Evolutionary conservation across 2,888 invertebrate genomes (phyloP).

Genomic region (Nephrotoma appendiculata): DNA sequence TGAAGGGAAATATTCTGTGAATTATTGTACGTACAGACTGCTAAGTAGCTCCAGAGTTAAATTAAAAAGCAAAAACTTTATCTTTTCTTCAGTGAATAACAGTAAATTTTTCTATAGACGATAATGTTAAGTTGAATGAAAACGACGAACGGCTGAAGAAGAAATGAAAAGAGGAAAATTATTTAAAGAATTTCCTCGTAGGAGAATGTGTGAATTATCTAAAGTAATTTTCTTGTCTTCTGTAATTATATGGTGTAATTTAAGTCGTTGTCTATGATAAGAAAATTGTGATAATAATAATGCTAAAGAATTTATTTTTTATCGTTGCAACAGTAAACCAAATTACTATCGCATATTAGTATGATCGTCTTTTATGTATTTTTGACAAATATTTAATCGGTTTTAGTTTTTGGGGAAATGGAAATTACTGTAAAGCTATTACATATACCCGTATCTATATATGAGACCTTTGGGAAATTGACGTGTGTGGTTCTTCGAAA

Average conservation of each 20-base stretch:
- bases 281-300: background rate
- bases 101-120: background rate
- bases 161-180: background rate
- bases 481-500: too few relatives aligned
- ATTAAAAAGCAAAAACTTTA: background rate
- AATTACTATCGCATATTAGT: background rate
- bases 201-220: background rate
- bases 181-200: background rate
- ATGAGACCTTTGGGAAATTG: too few relatives aligned
- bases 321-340: background rate
- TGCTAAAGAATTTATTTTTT: background rate
- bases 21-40: background rate
- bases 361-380: background rate
- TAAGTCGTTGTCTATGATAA: background rate
- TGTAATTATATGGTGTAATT: background rate
- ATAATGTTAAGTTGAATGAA: background rate
- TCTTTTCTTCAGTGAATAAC: background rate
- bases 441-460: too few relatives aligned
- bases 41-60: background rate
- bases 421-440: too few relatives aligned
- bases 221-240: background rate
- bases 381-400: too few relatives aligned
- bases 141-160: background rate
- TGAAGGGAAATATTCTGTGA: background rate
- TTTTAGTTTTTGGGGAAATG: too few relatives aligned